Evolutionary conservation across 2,888 invertebrate genomes (phyloP), one percentile per base, ranked within the genome.

Genomic region (Rhyacophila evoluta): DNA sequence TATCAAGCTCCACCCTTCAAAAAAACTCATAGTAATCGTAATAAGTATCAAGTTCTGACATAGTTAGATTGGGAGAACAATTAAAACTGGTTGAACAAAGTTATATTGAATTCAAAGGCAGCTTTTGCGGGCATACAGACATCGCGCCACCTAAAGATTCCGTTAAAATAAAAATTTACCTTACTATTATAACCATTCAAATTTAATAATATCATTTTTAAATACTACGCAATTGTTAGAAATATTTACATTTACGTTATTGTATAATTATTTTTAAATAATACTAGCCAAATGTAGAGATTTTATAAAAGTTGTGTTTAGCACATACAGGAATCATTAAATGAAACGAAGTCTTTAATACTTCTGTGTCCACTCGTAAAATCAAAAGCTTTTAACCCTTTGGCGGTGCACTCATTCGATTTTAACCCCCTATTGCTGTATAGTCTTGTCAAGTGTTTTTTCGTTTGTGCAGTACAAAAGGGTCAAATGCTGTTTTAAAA

Each of bases 321-420:
- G 4, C 29, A 2, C 2, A 33, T 2, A 33, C 29, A 33, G 29
- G 29, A 33, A 33, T 33, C 29, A 33, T 6, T 33, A 33, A 4
- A 6, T 33, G 29, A 33, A 2, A 33, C 6, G 4, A 6, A 10
- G 10, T 55, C 10, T 55, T 10, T 10, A 19, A 19, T 55, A 10
- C 55, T 10, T 19, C 15, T 19, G 55, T 55, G 55, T 19, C 55
- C 55, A 55, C 55, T 55, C 55, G 55, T 55, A 55, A 55, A 55
- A 55, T 55, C 55, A 55, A 55, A 55, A 55, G 55, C 55, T 55
- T 55, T 55, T 55, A 55, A 55, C 55, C 55, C 55, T 55, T 55
- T 55, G 55, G 6, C 55, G 55, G 55, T 15, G 55, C 10, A 55
- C 41, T 41, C 41, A 15, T 41, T 41, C 25, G 55, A 55, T 55